These are phyloP conservation scores for Poliocrania exsul DNA, from an alignment of 2,797 vertebrate species.

Conservation along the genomic window DNA sequence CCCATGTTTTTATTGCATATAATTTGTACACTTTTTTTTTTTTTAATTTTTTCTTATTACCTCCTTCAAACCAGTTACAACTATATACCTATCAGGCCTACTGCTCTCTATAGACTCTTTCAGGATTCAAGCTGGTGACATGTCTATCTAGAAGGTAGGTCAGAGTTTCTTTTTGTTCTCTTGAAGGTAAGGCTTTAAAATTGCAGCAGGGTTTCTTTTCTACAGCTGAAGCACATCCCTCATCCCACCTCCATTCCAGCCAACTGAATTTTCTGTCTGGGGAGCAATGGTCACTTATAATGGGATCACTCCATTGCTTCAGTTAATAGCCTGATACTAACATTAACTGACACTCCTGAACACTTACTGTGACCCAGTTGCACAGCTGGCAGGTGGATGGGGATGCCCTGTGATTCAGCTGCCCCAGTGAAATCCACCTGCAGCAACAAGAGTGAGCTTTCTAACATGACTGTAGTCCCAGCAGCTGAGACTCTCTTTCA, in stretches of 20 bases:
- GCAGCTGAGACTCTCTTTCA: background rate
- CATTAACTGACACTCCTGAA: background rate
- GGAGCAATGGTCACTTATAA: background rate
- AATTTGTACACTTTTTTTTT: background rate
- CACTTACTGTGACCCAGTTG: rapidly evolving
- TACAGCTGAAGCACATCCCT: background rate
- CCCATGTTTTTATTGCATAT: background rate
- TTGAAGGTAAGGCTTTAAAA: background rate
- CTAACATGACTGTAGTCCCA: rapidly evolving
- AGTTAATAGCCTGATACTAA: background rate
- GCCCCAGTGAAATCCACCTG: background rate
- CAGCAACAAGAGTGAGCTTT: background rate
- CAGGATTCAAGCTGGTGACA: background rate
- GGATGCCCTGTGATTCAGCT: background rate
- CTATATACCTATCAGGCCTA: background rate
- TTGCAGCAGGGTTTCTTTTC: background rate
- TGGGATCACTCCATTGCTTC: background rate
- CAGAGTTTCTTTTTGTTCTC: background rate
- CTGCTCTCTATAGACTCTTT: background rate
- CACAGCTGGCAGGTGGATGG: background rate
- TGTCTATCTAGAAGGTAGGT: background rate
- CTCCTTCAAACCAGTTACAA: background rate
- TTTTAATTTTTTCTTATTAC: background rate
- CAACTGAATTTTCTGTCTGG: background rate
- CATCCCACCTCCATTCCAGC: background rate